Evolutionary conservation across 1,140 invertebrate species (phyloP).

Genomic region (Drosophila nebulosa): DNA sequence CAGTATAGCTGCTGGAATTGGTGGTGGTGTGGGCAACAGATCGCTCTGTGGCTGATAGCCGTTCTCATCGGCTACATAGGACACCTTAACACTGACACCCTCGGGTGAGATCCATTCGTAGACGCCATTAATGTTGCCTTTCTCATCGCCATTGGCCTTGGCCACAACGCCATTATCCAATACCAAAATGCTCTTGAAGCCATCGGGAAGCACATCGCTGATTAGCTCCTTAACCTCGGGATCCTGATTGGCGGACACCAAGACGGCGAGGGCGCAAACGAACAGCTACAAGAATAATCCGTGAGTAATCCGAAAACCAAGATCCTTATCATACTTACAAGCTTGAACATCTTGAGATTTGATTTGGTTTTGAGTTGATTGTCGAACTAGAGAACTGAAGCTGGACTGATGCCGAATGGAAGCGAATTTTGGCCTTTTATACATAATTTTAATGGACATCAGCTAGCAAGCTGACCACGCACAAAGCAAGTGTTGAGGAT

Average conservation of each 20-base stretch:
- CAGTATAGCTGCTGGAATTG: constrained; percentile 86
- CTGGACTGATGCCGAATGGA: background rate
- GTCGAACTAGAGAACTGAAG: constrained; percentile 1
- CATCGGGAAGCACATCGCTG: constrained; percentile 78
- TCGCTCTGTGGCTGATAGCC: constrained; percentile 83
- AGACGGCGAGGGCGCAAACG: background rate
- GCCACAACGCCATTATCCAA: constrained; percentile 82
- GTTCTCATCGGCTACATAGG: constrained; percentile 82
- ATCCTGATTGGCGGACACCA: background rate
- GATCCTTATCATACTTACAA: background rate
- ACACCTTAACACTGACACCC: constrained; percentile 84
- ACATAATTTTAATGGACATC: background rate
- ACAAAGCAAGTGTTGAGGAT: background rate
- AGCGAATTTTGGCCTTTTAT: background rate
- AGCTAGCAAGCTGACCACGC: background rate
- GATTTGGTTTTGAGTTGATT: background rate
- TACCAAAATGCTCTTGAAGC: constrained; percentile 79
- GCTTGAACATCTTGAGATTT: constrained; percentile 19
- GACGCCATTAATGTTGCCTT: constrained; percentile 80
- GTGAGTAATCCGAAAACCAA: background rate
- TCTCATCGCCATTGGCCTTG: constrained; percentile 58
- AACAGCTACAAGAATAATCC: background rate
- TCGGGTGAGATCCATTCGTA: constrained; percentile 84
- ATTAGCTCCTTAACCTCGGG: background rate
- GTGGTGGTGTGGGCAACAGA: constrained; percentile 85